phyloP scores from a whole-genome alignment of 2,797 vertebrate species.

The Microcaecilia unicolor region DNA sequence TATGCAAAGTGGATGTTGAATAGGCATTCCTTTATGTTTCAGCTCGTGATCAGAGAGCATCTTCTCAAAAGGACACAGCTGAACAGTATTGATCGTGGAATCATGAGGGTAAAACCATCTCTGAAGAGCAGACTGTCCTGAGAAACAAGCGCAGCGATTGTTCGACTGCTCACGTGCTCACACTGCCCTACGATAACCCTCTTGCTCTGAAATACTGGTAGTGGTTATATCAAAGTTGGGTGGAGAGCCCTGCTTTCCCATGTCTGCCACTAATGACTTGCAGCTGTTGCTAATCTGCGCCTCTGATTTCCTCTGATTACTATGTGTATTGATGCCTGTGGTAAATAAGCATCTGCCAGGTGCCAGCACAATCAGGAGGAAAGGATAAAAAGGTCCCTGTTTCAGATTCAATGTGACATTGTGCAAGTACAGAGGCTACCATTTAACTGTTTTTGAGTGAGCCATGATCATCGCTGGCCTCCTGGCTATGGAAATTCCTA shows the following conservation, averaged over 20 bases:
- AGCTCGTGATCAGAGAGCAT: background rate
- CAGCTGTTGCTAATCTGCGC: slow-evolving; percentile 73
- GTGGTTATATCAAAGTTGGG: slow-evolving; percentile 61
- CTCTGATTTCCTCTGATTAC: slow-evolving; percentile 75
- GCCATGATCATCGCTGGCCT: slow-evolving; percentile 46
- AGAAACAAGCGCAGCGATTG: slow-evolving; percentile 59
- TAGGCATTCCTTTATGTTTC: background rate
- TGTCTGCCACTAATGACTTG: slow-evolving; percentile 73
- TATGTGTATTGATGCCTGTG: slow-evolving; percentile 73
- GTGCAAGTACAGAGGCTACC: slow-evolving; percentile 57
- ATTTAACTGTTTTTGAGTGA: slow-evolving; percentile 66
- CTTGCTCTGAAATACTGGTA: slow-evolving; percentile 49
- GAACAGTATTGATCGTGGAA: slow-evolving; percentile 32
- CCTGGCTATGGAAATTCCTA: slow-evolving; percentile 40
- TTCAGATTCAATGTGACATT: slow-evolving; percentile 75
- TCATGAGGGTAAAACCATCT: background rate
- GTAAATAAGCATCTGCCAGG: slow-evolving; percentile 76
- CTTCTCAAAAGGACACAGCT: slow-evolving; percentile 11
- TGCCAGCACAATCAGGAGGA: slow-evolving; percentile 67
- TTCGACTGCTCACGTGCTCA: slow-evolving; percentile 40
- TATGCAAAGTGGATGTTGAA: no score
- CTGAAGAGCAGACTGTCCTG: slow-evolving; percentile 28
- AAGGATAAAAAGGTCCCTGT: slow-evolving; percentile 71
- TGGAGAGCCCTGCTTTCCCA: slow-evolving; percentile 65
- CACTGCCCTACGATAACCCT: slow-evolving; percentile 58